Evolutionary conservation across 2,888 invertebrate species (phyloP), one percentile per base, ranked within the genome.

Genomic region (Sisyra nigra): DNA sequence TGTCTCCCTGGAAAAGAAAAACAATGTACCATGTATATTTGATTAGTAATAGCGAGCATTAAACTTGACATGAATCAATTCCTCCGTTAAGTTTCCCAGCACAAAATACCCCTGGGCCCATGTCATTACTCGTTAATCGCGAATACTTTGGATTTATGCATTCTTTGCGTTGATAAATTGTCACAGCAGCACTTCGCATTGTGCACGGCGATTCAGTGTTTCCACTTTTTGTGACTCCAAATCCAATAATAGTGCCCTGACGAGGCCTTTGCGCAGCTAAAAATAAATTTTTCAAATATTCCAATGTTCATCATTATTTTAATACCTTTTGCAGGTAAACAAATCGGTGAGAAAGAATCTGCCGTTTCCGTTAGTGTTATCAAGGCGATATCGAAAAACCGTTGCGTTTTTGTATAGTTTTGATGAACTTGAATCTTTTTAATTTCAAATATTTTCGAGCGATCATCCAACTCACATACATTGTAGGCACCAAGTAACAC

Each of bases 51-150:
- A 43, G 42, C 8, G 10, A 24, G 32, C 15, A 9, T 24, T 29
- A 53, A 59, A 75, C 76, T 68, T 76, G 75, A 53, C 77, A 77
- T 1, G 76, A 72, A 52, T 77, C 77, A 41, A 67, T 70, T 47
- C 59, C 71, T 61, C 58, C 72, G 63, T 45, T 65, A 58, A 57
- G 65, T 68, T 60, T 61, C 2, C 62, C 62, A 48, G 79, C 79
- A 55, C 80, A 80, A 48, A 62, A 58, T 3, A 58, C 67, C 34
- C 56, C 52, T 24, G 47, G 49, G 2, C 59, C 49, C 6, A 50
- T 49, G 10, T 44, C 49, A 1, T 50, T 51, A 45, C 57, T 51
- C 39, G 56, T 55, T 9, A 55, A 57, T 3, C 55, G 54, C 10
- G 46, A 47, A 40, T 55, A 51, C 2, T 61, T 47, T 59, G 61